phyloP scores from a whole-genome alignment of 2,888 invertebrate species.

The Amphipyra tragopoginis region DNA sequence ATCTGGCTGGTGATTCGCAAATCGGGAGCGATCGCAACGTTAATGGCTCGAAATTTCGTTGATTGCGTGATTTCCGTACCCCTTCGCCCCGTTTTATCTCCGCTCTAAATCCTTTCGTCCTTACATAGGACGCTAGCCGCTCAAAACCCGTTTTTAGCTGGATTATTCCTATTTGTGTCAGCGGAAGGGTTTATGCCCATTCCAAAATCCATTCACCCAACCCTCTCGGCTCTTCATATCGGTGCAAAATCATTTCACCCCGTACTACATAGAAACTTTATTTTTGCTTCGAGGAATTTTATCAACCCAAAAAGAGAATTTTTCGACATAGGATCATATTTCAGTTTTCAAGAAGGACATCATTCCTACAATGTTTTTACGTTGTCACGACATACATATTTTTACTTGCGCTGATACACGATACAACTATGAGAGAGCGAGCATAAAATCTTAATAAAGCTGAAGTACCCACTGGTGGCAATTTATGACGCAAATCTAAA shows the following conservation, averaged over 20 bases:
- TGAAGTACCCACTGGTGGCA: conserved; percentile 54
- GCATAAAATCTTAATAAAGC: conserved; percentile 70
- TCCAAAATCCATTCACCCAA: conserved; percentile 43
- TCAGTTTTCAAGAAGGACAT: conserved; percentile 50
- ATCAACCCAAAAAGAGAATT: conserved; percentile 16
- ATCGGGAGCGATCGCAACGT: conserved; percentile 38
- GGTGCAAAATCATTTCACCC: conserved; percentile 40
- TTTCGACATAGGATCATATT: conserved; percentile 22
- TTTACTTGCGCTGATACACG: conserved; percentile 63
- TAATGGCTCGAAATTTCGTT: conserved; percentile 69
- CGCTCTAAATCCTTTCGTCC: conserved; percentile 59
- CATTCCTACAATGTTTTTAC: conserved; percentile 52
- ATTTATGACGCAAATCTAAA: conserved; percentile 61
- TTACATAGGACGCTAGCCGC: conserved; percentile 40
- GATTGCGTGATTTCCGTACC: conserved; percentile 71
- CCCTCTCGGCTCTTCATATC: conserved; percentile 27
- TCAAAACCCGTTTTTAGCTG: conserved; percentile 50
- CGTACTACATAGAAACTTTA: conserved; percentile 19
- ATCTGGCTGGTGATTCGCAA: conserved; percentile 26
- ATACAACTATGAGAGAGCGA: conserved; percentile 61
- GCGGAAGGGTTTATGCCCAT: conserved; percentile 49
- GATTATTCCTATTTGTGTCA: conserved; percentile 56
- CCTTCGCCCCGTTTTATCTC: conserved; percentile 59
- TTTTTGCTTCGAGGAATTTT: conserved; percentile 27
- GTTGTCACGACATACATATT: conserved; percentile 68